These are phyloP conservation scores for Drosophila ambigua DNA, from an alignment of 1,140 invertebrate species.

Conservation along the genomic window DNA sequence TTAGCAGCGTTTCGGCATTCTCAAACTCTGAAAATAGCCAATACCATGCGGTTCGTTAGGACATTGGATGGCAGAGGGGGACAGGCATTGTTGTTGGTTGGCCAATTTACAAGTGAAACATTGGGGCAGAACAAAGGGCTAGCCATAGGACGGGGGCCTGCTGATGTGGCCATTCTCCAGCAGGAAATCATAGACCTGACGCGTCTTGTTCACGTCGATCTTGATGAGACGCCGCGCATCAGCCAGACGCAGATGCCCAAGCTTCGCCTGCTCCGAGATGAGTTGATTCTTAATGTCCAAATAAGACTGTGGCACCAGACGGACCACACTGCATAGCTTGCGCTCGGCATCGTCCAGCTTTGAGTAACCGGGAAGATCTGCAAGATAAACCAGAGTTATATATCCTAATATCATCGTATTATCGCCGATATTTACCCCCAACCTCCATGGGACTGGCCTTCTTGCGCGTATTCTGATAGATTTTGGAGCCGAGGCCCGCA, in stretches of 20 bases:
- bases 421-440: conserved; percentile 43
- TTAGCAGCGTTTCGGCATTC: conserved; percentile 98
- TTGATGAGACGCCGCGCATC: conserved; percentile 93
- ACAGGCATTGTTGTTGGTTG: not conserved
- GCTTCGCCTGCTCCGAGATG: conserved; percentile 90
- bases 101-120: conserved; percentile 72
- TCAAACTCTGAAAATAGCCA: conserved; percentile 94
- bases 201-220: conserved; percentile 97
- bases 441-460: conserved; percentile 87
- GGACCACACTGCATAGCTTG: conserved; percentile 89
- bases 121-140: conserved; percentile 20
- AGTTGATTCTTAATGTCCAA: conserved; percentile 90
- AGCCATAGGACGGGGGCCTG: conserved; percentile 81
- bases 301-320: conserved; percentile 91
- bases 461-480: conserved; percentile 65
- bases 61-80: not conserved
- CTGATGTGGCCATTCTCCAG: conserved; percentile 89
- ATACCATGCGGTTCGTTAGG: not conserved
- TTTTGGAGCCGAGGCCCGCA: conserved; percentile 57
- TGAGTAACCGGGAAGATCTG: conserved; percentile 91
- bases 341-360: conserved; percentile 89
- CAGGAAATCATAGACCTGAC: conserved; percentile 94
- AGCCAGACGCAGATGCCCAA: conserved; percentile 89
- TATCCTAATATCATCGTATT: too few relatives aligned
- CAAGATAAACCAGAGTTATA: conserved; percentile 5